phyloP scores from a whole-genome alignment of 2,797 vertebrate species.

The Threskiornis aethiopicus region DNA sequence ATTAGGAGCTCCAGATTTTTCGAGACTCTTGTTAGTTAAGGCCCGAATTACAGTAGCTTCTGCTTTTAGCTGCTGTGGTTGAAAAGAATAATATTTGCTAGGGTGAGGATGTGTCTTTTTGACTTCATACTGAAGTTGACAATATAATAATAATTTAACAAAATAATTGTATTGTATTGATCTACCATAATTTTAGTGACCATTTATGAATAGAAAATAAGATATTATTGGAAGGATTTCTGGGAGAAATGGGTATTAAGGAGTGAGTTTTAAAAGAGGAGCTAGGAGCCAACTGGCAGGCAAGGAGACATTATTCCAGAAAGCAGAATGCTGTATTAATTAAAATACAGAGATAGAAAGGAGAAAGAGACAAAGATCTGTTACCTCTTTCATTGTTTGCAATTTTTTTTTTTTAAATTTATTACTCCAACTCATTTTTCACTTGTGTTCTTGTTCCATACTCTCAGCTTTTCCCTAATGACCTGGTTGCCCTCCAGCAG shows the following conservation, averaged over 20 bases:
- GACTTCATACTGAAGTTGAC: not conserved
- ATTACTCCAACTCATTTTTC: not conserved
- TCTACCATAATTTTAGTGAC: not conserved
- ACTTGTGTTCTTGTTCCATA: not conserved
- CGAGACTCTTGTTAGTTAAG: not conserved
- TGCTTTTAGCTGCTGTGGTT: not conserved
- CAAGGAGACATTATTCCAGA: not conserved
- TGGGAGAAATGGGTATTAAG: not conserved
- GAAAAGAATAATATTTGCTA: not conserved
- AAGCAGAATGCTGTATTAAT: not conserved
- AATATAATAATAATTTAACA: not conserved
- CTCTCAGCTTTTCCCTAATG: not conserved
- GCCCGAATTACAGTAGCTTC: rapidly evolving
- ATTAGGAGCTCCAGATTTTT: not conserved
- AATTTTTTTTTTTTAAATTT: not conserved
- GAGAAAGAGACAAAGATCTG: not conserved
- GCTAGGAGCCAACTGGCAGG: not conserved
- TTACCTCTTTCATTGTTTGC: not conserved
- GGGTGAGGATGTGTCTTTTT: not conserved
- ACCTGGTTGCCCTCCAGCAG: not conserved
- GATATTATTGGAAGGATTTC: not conserved
- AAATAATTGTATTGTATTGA: not conserved
- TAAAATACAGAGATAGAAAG: not conserved
- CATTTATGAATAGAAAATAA: not conserved
- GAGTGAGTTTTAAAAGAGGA: not conserved